A percentile compares a stretch with the other conserved stretches of the same genome.
Evolutionary conservation across 2,113 vertebrate genomes (phyloP).

Genomic region (Burhinus bistriatus): DNA sequence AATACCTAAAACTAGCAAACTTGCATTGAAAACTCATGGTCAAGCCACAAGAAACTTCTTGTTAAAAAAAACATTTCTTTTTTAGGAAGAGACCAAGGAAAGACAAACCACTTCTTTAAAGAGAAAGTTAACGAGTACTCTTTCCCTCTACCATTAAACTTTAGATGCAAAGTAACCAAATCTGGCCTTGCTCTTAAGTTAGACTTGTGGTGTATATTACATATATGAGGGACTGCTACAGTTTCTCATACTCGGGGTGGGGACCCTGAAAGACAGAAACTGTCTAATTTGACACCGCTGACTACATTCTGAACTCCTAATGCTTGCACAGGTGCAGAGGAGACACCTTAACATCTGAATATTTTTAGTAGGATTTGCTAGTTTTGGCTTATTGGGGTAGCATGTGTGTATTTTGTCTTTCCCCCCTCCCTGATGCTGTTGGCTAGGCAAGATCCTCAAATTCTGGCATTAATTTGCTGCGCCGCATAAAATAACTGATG

Average conservation of each 20-base stretch:
- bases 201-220: accelerated
- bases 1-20: not conserved
- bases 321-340: not conserved
- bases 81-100: not conserved
- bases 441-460: not conserved
- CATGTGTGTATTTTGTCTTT: not conserved
- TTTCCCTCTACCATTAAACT: not conserved
- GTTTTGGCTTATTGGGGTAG: not conserved
- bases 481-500: not conserved
- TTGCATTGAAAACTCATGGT: not conserved
- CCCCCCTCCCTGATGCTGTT: not conserved
- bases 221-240: not conserved
- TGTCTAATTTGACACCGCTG: not conserved
- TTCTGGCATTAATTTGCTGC: not conserved
- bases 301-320: not conserved
- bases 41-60: not conserved
- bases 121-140: not conserved
- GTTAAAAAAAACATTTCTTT: not conserved
- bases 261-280: not conserved
- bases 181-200: not conserved
- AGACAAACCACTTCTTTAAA: conserved; percentile 17
- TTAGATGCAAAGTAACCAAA: not conserved
- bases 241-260: not conserved
- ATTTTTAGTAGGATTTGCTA: not conserved
- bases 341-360: not conserved